These are phyloP conservation scores for Atrina japonica DNA, from an alignment of 2,888 invertebrate species.

Conservation along the genomic window DNA sequence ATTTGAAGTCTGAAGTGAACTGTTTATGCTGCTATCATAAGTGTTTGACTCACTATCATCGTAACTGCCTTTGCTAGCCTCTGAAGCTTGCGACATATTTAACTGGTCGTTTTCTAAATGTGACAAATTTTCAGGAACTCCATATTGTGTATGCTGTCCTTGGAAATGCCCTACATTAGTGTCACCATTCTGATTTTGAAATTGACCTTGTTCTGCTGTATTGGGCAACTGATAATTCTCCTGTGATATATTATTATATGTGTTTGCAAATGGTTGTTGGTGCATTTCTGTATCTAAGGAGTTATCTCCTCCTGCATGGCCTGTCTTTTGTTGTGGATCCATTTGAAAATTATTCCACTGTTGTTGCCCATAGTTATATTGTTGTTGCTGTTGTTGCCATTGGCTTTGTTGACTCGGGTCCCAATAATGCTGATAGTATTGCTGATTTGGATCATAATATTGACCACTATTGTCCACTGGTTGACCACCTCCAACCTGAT, in stretches of 20 bases:
- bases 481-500: conserved; percentile 32
- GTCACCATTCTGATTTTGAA: conserved; percentile 24
- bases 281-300: too few relatives aligned
- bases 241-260: too few relatives aligned
- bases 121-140: too few relatives aligned
- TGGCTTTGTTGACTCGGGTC: conserved; percentile 14
- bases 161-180: not conserved
- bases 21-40: conserved; percentile 9
- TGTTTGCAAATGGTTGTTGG: too few relatives aligned
- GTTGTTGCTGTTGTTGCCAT: too few relatives aligned
- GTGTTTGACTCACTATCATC: conserved; percentile 6
- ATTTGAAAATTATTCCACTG: too few relatives aligned
- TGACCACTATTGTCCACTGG: conserved; percentile 17
- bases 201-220: conserved; percentile 16
- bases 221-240: too few relatives aligned
- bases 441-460: conserved; percentile 25
- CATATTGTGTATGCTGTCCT: too few relatives aligned
- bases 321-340: too few relatives aligned
- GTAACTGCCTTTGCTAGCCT: conserved; percentile 1
- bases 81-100: conserved; percentile 20
- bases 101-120: conserved; percentile 14
- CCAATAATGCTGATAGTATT: conserved; percentile 27
- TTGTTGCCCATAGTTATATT: too few relatives aligned
- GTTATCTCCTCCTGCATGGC: too few relatives aligned
- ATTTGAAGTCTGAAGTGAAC: too few relatives aligned